Base-by-base conservation (phyloP, 1,140 invertebrate genomes). In the Cylas formicarius region DNA sequence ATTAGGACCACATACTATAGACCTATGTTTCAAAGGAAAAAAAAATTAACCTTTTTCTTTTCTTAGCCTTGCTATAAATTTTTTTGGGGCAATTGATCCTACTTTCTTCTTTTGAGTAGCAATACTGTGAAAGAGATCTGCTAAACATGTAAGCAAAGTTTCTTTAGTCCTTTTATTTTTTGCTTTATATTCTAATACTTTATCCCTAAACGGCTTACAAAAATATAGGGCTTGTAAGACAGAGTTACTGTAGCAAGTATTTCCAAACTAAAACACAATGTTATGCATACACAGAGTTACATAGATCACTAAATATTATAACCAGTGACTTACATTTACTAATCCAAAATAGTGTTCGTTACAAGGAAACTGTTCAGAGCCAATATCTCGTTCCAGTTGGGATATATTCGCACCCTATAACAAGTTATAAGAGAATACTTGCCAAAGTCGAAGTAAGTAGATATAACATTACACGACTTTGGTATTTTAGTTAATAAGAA, bases 81-180 rank as follows among this genome's bases (percentile, higher is more conserved):
- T 97, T 71, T 99, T 99, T 52, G 97, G 97, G 35, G 96, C 94
- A 66, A 99, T 95, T 26, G 93, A 97, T 26, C 97, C 97, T 48
- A 97, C 94, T 80, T 97, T 97, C 67, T 97, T 97, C 75, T 99
- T 99, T 63, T 99, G 96, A 3, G 92, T 98, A 2, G 95, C 92
- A 67, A 99, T 99, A 67, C 84, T 97, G 70, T 98, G 90, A 73
- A 99, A 99, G 17, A 99, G 74, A 73, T 99, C 97, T 43, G 94
- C 95, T 50, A 99, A 73, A 69, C 95, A 99, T 61, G 94, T 95
- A 52, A 99, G 71, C 45, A 99, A 70, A 14, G 95, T 99, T 70
- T 99, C 97, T 71, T 97, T 98, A 50, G 90, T 94, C 66, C 92
- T 74, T 67, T 96, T 97, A 66, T 96, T 96, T 67, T 93, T 94